phyloP scores from a whole-genome alignment of 2,797 vertebrate genomes.

The Carcharodon carcharias region DNA sequence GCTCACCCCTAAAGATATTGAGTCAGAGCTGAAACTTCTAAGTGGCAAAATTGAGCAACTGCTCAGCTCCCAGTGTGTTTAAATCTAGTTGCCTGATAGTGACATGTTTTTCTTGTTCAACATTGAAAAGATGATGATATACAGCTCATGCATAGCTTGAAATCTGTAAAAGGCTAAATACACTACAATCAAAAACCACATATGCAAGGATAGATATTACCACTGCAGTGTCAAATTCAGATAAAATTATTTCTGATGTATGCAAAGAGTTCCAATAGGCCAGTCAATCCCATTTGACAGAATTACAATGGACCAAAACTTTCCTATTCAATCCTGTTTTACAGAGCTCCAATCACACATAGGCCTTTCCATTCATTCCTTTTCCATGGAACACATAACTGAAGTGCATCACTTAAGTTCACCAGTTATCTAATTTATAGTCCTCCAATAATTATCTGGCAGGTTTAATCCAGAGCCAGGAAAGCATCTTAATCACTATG shows the following conservation, averaged over 20 bases:
- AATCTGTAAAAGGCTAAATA: not conserved
- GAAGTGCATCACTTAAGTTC: not conserved
- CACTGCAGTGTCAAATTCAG: not conserved
- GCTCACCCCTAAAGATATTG: slow-evolving; percentile 4
- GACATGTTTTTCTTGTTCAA: slow-evolving; percentile 16
- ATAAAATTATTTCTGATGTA: not conserved
- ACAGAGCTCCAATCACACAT: too few species aligned
- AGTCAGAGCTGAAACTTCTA: slow-evolving; percentile 6
- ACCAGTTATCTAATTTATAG: not conserved
- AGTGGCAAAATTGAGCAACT: not conserved
- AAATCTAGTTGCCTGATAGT: not conserved
- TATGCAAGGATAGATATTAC: not conserved
- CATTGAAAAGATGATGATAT: not conserved
- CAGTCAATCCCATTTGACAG: not conserved
- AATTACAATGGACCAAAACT: not conserved
- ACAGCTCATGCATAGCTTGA: not conserved
- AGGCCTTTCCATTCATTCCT: not conserved
- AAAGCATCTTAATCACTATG: not conserved
- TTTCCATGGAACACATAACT: not conserved
- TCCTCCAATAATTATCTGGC: not conserved
- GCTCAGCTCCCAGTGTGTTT: not conserved
- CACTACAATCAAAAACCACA: not conserved
- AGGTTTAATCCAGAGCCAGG: not conserved
- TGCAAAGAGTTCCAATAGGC: not conserved
- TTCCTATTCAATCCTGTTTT: not conserved